Base-by-base conservation (phyloP, 2,888 invertebrate species). In the Choristoneura rosaceana region DNA sequence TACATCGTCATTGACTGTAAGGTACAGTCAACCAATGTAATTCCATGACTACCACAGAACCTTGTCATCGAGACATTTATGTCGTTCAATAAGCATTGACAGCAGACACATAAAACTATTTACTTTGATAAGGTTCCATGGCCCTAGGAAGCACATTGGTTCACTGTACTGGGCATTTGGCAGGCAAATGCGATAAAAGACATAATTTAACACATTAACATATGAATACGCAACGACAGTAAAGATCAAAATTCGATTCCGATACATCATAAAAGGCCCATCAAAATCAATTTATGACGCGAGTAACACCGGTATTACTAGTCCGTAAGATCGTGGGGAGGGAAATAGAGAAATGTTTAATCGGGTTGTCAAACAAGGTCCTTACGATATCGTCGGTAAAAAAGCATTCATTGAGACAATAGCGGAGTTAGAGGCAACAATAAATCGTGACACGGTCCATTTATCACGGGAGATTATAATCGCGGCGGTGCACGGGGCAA, bases 361-460 rank as follows among this genome's bases (percentile, higher is more conserved):
- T 90, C 86, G 87, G 87, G 91, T 90, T 91, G 90, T 90, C 90
- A 91, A 88, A 91, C 81, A 78, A 83, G 82, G 81, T 87, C 84
- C 84, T 86, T 90, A 90, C 87, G 88, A 90, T 91, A 89, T 90
- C 88, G 90, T 90, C 89, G 88, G 89, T 90, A 94, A 93, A 93
- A 91, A 92, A 89, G 89, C 87, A 90, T 91, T 92, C 92, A 93
- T 93, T 93, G 94, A 94, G 92, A 94, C 94, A 94, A 94, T 93
- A 93, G 93, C 84, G 79, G 86, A 89, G 89, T 85, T 84, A 84
- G 87, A 86, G 84, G 86, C 86, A 87, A 90, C 90, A 90, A 92
- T 92, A 92, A 91, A 90, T 91, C 91, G 84, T 91, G 93, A 91
- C 92, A 84, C 81, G 89, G 83, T 90, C 88, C 93, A 93, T 94